Percentiles rank a stretch among this genome's conserved stretches.
Conservation (phyloP, 2,888 invertebrate genomes). For the Cetonia aurata region DNA sequence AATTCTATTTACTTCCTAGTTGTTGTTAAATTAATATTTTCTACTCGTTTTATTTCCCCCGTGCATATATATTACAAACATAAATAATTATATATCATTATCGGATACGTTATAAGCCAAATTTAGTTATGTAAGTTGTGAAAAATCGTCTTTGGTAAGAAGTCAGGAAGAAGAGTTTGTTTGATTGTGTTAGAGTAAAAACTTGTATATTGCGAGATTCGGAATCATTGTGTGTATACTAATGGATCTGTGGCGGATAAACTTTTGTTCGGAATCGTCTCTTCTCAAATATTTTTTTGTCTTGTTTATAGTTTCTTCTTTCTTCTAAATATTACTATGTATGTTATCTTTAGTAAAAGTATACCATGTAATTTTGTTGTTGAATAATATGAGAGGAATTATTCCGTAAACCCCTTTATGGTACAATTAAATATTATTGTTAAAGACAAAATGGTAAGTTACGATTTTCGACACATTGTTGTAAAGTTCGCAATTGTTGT, state of each 20-base stretch:
- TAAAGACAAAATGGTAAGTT: not conserved
- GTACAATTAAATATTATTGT: too few species aligned
- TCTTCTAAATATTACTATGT: not conserved
- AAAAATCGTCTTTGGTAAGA: not conserved
- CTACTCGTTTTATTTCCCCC: not conserved
- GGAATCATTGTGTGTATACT: not conserved
- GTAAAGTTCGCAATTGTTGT: conserved; percentile 35
- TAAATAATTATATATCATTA: conserved; percentile 1
- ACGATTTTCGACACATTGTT: conserved; percentile 10
- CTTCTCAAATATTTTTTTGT: not conserved
- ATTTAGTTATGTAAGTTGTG: conserved; percentile 29
- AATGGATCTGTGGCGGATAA: not conserved
- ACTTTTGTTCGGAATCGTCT: not conserved
- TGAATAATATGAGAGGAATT: too few species aligned
- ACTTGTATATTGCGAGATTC: not conserved
- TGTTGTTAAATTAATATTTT: not conserved
- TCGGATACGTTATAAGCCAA: conserved; percentile 27
- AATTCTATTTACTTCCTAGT: not conserved
- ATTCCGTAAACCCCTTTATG: too few species aligned
- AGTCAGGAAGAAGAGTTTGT: not conserved
- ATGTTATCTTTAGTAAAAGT: too few species aligned
- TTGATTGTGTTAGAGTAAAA: not conserved
- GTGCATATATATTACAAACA: not conserved
- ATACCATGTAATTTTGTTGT: too few species aligned
- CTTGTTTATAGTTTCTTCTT: not conserved